Base-by-base conservation (phyloP, 1,140 invertebrate species). In the Microplitis mediator region DNA sequence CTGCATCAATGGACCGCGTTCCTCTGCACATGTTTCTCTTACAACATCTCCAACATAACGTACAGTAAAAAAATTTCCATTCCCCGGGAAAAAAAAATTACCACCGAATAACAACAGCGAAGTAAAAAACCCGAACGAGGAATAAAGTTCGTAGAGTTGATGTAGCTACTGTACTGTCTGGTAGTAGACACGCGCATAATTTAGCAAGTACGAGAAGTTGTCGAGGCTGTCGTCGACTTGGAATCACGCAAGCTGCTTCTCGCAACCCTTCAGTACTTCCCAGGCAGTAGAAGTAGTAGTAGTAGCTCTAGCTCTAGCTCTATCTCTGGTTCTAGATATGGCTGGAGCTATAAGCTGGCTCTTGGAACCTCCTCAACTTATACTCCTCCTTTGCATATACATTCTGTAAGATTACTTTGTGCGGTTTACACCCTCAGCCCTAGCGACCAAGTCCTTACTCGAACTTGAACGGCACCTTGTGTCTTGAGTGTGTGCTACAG, bases 371-470 rank as follows among this genome's bases (percentile, higher is more conserved):
- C 71, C 60, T 34, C 79, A 75, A 77, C 81, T 76, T 79, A 78
- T 81, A 84, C 84, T 80, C 77, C 85, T 84, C 86, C 86, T 87
- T 87, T 86, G 86, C 86, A 87, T 87, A 87, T 87, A 87, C 86
- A 87, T 87, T 86, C 85, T 87, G 85, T 87, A 87, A 87, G 84
- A 87, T 87, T 87, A 87, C 86, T 87, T 87, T 87, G 80, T 80
- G 85, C 82, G 86, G 85, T 87, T 86, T 86, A 85, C 85, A 86
- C 85, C 85, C 85, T 78, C 60, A 58, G 36, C 60, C 11, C 6
- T 9, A 45, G 39, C 39, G 11, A 45, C 39, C 39, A 23, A 23
- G 23, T 45, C 39, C 11, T 45, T 70, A 73, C 58, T 76, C 71
- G 56, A 32, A 72, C 76, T 73, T 69, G 66, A 69, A 11, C 62